phyloP scores from a whole-genome alignment of 2,888 invertebrate genomes.

The Mamestra brassicae region DNA sequence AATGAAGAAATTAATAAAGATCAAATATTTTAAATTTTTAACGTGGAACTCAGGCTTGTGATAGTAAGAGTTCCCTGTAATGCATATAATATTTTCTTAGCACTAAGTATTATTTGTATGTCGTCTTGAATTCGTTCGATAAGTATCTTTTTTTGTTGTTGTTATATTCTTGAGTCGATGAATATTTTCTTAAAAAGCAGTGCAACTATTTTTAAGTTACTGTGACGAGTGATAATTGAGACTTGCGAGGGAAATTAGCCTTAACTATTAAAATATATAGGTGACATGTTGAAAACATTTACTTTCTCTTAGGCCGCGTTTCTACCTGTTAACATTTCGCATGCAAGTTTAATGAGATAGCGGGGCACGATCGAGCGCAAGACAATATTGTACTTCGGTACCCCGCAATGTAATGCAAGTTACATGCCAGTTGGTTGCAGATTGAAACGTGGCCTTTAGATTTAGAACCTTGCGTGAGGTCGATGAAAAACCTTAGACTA shows the following conservation, averaged over 20 bases:
- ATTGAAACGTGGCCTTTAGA: too few species aligned
- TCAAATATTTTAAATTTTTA: background rate
- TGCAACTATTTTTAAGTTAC: background rate
- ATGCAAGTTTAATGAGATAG: too few species aligned
- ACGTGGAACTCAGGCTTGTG: conserved; percentile 28
- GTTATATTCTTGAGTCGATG: background rate
- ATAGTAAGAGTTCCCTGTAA: conserved; percentile 11
- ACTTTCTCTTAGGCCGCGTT: background rate
- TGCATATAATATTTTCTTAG: background rate
- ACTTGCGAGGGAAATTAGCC: background rate
- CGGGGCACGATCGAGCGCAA: too few species aligned
- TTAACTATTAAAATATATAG: background rate
- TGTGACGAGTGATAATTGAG: background rate
- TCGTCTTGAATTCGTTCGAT: background rate
- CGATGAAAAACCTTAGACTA: too few species aligned
- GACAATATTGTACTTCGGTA: too few species aligned
- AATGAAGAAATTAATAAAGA: background rate
- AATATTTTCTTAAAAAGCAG: background rate
- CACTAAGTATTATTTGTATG: conserved; percentile 16
- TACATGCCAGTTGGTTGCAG: too few species aligned
- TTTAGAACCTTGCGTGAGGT: too few species aligned
- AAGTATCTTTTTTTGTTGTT: background rate
- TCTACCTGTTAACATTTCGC: too few species aligned
- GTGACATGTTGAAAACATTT: background rate
- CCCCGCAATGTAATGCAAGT: too few species aligned